These are phyloP conservation scores for Nasonovia ribisnigri DNA, from an alignment of 2,888 invertebrate genomes.

Conservation along the genomic window DNA sequence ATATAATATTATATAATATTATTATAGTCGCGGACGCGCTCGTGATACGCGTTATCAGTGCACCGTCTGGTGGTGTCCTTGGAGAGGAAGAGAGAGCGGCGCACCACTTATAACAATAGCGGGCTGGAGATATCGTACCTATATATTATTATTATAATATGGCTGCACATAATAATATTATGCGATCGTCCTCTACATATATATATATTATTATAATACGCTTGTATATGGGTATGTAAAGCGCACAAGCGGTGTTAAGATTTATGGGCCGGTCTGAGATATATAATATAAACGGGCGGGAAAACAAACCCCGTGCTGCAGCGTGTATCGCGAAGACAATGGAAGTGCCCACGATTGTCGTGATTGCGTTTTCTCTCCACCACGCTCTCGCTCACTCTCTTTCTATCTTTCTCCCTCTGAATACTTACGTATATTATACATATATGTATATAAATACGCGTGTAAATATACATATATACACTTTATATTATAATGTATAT, in stretches of 20 bases:
- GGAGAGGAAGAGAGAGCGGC: not conserved
- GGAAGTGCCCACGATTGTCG: conserved; percentile 63
- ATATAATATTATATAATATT: not conserved
- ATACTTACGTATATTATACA: not conserved
- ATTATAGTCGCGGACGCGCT: not conserved
- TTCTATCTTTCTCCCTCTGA: not conserved
- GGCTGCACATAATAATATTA: not conserved
- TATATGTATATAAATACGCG: not conserved
- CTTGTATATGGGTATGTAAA: conserved; percentile 22
- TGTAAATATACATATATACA: not conserved
- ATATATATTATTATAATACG: conserved; percentile 32
- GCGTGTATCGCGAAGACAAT: conserved; percentile 46
- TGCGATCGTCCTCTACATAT: not conserved
- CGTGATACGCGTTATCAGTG: conserved; percentile 59
- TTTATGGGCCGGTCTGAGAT: conserved; percentile 45
- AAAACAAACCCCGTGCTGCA: conserved; percentile 41
- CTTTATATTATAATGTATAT: conserved; percentile 48
- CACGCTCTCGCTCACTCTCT: not conserved
- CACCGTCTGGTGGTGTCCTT: conserved; percentile 44
- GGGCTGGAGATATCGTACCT: not conserved
- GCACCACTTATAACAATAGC: not conserved
- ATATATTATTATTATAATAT: conserved; percentile 32
- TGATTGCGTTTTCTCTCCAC: conserved; percentile 44
- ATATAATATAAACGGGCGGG: conserved; percentile 42
- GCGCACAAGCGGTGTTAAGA: conserved; percentile 37